Base-by-base conservation (phyloP, 2,797 vertebrate species). In the Sarcophilus harrisii region DNA sequence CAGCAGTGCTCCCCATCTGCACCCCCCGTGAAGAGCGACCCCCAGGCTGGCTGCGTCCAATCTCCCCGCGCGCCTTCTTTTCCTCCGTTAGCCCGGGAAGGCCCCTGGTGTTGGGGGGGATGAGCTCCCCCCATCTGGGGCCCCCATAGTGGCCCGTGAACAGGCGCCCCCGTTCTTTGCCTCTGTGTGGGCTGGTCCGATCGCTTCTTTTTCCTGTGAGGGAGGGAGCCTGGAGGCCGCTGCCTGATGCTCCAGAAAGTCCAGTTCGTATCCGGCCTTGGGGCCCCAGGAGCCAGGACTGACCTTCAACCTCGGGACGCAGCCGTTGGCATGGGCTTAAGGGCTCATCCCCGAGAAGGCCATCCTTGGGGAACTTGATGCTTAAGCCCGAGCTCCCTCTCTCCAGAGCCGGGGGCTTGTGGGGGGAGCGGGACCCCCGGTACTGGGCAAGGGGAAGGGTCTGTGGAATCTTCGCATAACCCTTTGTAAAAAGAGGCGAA, bases 121-220 rank as follows among this genome's bases (percentile, higher is more conserved):
- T 16, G 66, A 73, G 6, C n/a, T 5, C 18, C n/a, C 66, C 32
- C 66, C n/a, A 73, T 21, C 66, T 21, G 16, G 66, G 18, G n/a
- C 18, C n/a, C 3, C 38, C 6, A 38, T 38, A 38, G n/a, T 38
- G 66, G 18, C n/a, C 2, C n/a, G 38, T 24, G 18, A 73, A 73
- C 38, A 24, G 66, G n/a, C 16, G 24, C 14, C 0, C 0, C 62
- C 14, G 4, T 66, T n/a, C 62, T n/a, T n/a, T n/a, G 16, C 32
- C n/a, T 38, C n/a, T 0, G 66, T 5, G 3, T 1, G 0, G 14
- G 18, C 8, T 21, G n/a, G 21, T 66, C n/a, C 10, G 6, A 52
- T 52, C 6, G 52, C 6, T 52, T 8, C 0, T 52, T 66, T 62
- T 62, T 32, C 62, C 62, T 73, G 38, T 38, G 21, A 14, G n/a